Evolutionary conservation across 2,113 vertebrate species (phyloP).

Genomic region (Leptocoma aspasia): DNA sequence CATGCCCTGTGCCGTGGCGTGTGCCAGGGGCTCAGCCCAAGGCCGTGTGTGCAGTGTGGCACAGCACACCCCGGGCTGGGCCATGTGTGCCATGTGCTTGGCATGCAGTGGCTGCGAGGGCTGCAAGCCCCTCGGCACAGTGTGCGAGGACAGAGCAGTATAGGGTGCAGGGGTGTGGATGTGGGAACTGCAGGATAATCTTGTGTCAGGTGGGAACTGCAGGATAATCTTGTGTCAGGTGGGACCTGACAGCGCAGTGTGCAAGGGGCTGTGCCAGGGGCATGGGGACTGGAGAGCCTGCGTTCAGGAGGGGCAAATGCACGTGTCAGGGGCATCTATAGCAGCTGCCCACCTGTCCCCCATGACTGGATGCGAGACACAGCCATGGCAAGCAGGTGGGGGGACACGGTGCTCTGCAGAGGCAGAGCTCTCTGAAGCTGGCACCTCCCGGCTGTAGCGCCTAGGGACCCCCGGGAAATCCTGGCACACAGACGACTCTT

Average conservation of each 20-base stretch:
- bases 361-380: rapidly evolving
- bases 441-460: not conserved
- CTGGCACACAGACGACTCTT: conserved; percentile 20
- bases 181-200: not conserved
- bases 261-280: too few relatives aligned
- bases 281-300: rapidly evolving
- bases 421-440: not conserved
- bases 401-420: rapidly evolving
- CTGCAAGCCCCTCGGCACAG: rapidly evolving
- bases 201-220: too few relatives aligned
- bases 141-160: not conserved
- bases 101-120: rapidly evolving
- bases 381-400: not conserved
- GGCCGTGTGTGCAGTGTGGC: not conserved
- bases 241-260: too few relatives aligned
- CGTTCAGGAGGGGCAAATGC: rapidly evolving
- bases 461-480: not conserved
- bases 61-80: rapidly evolving
- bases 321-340: rapidly evolving
- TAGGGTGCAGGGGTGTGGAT: too few relatives aligned
- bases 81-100: rapidly evolving
- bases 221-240: not conserved
- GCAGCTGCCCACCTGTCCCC: rapidly evolving
- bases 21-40: not conserved
- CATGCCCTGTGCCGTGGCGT: rapidly evolving